Evolutionary conservation across 1,140 invertebrate genomes (phyloP), one percentile per base, ranked within the genome.

Genomic region (Trichonephila clavata): DNA sequence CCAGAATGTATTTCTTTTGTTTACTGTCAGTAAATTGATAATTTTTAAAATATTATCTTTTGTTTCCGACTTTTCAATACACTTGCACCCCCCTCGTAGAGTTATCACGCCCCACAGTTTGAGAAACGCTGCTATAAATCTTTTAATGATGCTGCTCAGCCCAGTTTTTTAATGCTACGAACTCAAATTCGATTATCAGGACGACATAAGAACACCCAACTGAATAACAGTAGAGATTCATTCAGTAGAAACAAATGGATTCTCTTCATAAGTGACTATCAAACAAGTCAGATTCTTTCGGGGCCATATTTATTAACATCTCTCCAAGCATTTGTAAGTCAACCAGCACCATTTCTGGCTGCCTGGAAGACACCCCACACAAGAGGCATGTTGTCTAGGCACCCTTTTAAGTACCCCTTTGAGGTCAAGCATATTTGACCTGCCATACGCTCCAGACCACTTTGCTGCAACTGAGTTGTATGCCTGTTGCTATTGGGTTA

Each of bases 401-500:
- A 71, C 87, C 87, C 87, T 89, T 89, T 89, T 57, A 68, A 68
- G 87, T 50, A 89, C 87, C 87, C 87, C 87, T 89, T 89, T 71
- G 43, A 50, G 87, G 87, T 89, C 87, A 89, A 89, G 87, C 65
- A 27, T 24, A 32, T 27, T 89, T 71, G 87, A 89, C 87, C 87
- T 71, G 18, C 71, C 87, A 71, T 89, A 77, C 63, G 87, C 43
- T 89, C 61, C 87, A 68, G 87, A 89, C 87, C 87, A 89, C 87
- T 89, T 89, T 89, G 50, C 50, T 50, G 18, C 57, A 86, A 86
- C 84, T 86, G 59, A 86, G 57, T 61, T 86, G 84, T 86, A 63
- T 86, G 57, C 50, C 50, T 50, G 50, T 50, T 50, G 50, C 50
- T 13, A 21, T 32, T 8, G 39, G 27, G 3, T 20, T 57, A 14